A percentile compares a stretch with the other conserved stretches of the same genome.
Conservation (phyloP, 2,797 vertebrate genomes). For the Microhierax caerulescens region DNA sequence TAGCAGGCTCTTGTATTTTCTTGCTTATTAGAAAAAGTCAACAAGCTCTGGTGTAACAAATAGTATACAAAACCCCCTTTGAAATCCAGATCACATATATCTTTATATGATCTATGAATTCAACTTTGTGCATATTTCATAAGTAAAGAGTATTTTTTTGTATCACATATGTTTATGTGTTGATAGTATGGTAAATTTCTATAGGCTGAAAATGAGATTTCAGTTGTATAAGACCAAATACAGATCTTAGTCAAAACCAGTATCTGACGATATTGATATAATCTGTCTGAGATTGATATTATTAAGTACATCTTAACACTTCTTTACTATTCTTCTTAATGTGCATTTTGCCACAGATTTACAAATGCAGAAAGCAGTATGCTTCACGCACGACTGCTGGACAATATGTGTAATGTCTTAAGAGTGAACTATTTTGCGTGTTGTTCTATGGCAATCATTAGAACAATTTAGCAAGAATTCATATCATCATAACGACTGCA, state of each 20-base stretch:
- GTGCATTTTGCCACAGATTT: not conserved
- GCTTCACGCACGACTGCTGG: not conserved
- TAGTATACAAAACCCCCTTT: not conserved
- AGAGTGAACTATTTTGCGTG: not conserved
- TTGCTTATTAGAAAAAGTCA: not conserved
- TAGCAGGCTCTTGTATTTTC: not conserved
- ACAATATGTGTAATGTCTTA: not conserved
- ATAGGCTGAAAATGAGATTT: not conserved
- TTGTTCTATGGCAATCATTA: not conserved
- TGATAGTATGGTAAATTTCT: not conserved
- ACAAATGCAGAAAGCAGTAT: not conserved
- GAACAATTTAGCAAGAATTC: not conserved
- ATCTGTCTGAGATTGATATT: not conserved
- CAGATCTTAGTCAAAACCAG: not conserved
- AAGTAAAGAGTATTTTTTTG: not conserved
- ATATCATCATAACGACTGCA: no score
- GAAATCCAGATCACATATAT: not conserved
- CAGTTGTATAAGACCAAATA: not conserved
- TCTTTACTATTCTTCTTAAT: not conserved
- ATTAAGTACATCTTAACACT: not conserved
- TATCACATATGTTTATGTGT: not conserved
- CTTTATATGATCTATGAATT: not conserved
- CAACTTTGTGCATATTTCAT: not conserved
- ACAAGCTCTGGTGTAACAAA: not conserved
- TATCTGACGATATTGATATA: not conserved